Evolutionary conservation across 2,888 invertebrate genomes (phyloP).

Genomic region (Conchocele bisecta): DNA sequence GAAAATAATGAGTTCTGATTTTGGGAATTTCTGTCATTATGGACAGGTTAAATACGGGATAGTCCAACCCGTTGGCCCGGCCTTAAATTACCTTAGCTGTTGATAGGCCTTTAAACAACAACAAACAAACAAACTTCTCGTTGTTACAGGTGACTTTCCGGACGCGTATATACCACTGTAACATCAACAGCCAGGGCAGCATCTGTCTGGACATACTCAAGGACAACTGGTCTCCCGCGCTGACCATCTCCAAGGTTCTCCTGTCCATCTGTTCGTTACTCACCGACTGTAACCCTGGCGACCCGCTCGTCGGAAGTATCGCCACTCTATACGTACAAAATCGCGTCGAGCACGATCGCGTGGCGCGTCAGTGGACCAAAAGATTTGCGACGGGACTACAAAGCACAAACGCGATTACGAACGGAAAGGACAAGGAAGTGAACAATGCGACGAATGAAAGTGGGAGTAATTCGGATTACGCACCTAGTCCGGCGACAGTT

Average conservation of each 20-base stretch:
- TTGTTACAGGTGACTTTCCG: conserved; percentile 87
- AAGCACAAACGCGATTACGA: conserved; percentile 37
- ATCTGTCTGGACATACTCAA: conserved; percentile 99
- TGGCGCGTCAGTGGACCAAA: conserved; percentile 99
- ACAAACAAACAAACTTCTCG: too few relatives aligned
- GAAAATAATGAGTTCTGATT: too few relatives aligned
- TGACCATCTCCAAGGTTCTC: conserved; percentile 98
- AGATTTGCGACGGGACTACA: conserved; percentile 90
- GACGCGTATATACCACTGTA: conserved; percentile 99
- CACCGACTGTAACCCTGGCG: conserved; percentile 99
- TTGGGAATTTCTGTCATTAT: too few relatives aligned
- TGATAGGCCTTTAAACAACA: too few relatives aligned
- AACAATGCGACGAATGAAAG: conserved; percentile 31
- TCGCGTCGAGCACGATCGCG: conserved; percentile 98
- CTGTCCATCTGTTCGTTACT: conserved; percentile 98
- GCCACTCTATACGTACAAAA: conserved; percentile 99
- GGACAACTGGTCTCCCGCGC: conserved; percentile 99
- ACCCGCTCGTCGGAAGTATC: conserved; percentile 98
- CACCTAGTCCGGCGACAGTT: neutral
- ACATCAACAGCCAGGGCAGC: conserved; percentile 99
- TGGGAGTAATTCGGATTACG: neutral
- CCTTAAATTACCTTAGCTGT: too few relatives aligned
- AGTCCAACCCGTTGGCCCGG: too few relatives aligned
- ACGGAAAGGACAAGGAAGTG: too few relatives aligned
- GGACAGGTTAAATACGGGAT: too few relatives aligned